Percentiles rank a stretch among this genome's conserved stretches.
Conservation (phyloP, 2,797 vertebrate species). For the Amblyopsis hoosieri region DNA sequence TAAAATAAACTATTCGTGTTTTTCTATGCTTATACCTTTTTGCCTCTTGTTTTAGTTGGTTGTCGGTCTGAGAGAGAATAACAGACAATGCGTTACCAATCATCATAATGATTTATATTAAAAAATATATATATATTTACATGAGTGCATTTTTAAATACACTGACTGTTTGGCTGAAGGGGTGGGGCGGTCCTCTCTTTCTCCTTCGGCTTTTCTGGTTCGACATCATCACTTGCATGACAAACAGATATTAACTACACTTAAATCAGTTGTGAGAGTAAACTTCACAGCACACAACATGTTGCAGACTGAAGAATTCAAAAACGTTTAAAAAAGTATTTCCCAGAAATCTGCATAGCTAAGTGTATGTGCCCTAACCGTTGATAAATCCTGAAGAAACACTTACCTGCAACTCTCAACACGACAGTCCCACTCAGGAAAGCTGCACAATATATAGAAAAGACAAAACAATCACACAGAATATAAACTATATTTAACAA, state of each 20-base stretch:
- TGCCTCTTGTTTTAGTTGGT: neutral
- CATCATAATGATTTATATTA: neutral
- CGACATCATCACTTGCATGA: constrained; percentile 35
- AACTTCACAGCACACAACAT: neutral
- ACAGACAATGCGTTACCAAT: too few relatives aligned
- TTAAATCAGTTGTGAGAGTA: neutral
- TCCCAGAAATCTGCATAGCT: too few relatives aligned
- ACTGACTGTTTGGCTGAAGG: constrained; percentile 19
- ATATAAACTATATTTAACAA: too few relatives aligned
- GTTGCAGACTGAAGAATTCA: too few relatives aligned
- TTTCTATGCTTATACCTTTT: constrained; percentile 45
- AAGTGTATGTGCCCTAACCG: too few relatives aligned
- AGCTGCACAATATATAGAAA: constrained; percentile 54
- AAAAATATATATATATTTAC: neutral
- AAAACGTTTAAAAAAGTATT: too few relatives aligned
- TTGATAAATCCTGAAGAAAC: too few relatives aligned
- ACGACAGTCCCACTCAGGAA: constrained; percentile 75
- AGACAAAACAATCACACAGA: neutral
- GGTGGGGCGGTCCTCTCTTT: neutral
- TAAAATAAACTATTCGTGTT: neutral
- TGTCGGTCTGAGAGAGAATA: constrained; percentile 22
- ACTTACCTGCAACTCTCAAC: constrained; percentile 31
- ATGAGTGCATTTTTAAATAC: constrained; percentile 14
- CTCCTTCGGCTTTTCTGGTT: constrained; percentile 30
- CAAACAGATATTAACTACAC: neutral